Evolutionary conservation across 2,888 invertebrate genomes (phyloP).

Genomic region (Norana najaformis): DNA sequence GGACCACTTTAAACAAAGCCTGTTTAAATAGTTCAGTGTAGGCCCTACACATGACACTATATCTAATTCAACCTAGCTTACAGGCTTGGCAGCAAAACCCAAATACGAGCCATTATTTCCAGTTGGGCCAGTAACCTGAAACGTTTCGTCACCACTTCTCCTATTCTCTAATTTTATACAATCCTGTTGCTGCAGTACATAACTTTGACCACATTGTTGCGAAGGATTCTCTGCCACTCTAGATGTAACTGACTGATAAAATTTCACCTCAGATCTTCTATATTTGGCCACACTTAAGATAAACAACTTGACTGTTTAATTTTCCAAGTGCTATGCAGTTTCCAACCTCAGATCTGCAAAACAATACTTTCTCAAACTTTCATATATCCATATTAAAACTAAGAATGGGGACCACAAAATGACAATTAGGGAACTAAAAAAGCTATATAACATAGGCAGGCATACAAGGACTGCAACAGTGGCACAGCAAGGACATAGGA

Average conservation of each 20-base stretch:
- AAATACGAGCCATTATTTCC: too few relatives aligned
- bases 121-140: too few relatives aligned
- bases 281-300: too few relatives aligned
- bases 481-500: neutral
- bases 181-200: too few relatives aligned
- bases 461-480: neutral
- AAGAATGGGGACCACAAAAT: neutral
- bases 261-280: too few relatives aligned
- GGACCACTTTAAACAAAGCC: too few relatives aligned
- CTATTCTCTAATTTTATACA: too few relatives aligned
- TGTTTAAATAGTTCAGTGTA: neutral
- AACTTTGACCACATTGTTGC: too few relatives aligned
- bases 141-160: too few relatives aligned
- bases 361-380: neutral
- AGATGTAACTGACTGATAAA: too few relatives aligned
- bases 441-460: neutral
- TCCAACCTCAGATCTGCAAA: neutral
- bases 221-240: too few relatives aligned
- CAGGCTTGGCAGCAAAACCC: neutral
- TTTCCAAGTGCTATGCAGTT: neutral
- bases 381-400: neutral
- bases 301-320: neutral
- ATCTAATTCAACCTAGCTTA: neutral
- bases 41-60: neutral
- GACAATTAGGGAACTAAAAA: neutral